Evolutionary conservation across 1,140 invertebrate genomes (phyloP).

Genomic region (Eubasilissa regina): DNA sequence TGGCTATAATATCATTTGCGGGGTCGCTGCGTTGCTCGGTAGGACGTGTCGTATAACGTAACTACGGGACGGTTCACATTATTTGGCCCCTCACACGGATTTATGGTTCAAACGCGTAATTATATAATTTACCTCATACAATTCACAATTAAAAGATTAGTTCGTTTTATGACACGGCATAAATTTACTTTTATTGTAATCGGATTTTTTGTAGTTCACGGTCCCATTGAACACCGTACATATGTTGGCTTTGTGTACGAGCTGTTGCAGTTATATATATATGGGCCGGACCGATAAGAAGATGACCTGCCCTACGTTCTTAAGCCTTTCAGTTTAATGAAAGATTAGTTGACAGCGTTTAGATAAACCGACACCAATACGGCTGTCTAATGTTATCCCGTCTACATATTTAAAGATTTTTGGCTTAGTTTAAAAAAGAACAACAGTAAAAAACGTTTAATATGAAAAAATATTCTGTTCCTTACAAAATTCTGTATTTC

Average conservation of each 20-base stretch:
- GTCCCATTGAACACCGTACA: no score
- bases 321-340: slow-evolving; percentile 22
- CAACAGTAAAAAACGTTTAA: no score
- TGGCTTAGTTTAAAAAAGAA: no score
- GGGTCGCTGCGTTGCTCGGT: not conserved
- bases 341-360: slow-evolving; percentile 26
- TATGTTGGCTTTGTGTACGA: no score
- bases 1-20: slow-evolving; percentile 27
- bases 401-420: no score
- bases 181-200: no score
- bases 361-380: slow-evolving; percentile 14
- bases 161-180: no score
- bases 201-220: no score
- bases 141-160: not conserved
- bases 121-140: not conserved
- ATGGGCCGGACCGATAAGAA: slow-evolving; percentile 13
- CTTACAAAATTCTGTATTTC: no score
- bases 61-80: not conserved
- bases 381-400: no score
- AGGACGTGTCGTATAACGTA: not conserved
- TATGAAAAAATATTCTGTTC: no score
- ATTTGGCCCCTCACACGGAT: not conserved
- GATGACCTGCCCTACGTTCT: not conserved
- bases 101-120: slow-evolving; percentile 19
- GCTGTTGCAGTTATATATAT: not conserved